Percentiles rank a stretch among this genome's conserved stretches.
Conservation (phyloP, 1,140 invertebrate genomes). For the Dendroctonus valens region DNA sequence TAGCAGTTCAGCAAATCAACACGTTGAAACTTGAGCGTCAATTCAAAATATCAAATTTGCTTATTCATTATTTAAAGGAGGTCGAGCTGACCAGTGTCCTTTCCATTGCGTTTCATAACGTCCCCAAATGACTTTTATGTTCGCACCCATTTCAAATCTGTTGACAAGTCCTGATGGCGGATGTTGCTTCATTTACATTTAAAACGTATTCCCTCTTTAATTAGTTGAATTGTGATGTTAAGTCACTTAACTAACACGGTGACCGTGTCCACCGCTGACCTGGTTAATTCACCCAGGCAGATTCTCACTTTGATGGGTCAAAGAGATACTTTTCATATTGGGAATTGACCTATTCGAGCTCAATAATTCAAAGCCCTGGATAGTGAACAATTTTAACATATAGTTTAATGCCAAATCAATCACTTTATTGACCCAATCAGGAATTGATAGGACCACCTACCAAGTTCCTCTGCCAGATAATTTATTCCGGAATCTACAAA, state of each 20-base stretch:
- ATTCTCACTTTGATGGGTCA: too few relatives aligned
- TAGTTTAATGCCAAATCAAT: too few relatives aligned
- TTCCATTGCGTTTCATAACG: conserved; percentile 2
- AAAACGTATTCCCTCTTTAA: conserved; percentile 25
- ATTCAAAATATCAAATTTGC: too few relatives aligned
- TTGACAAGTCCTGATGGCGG: conserved; percentile 19
- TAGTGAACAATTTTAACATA: too few relatives aligned
- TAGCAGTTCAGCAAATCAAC: too few relatives aligned
- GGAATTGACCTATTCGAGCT: too few relatives aligned
- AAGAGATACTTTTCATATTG: too few relatives aligned
- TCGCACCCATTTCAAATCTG: conserved; percentile 24
- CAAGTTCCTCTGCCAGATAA: not conserved
- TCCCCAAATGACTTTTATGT: conserved; percentile 16
- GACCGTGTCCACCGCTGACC: too few relatives aligned
- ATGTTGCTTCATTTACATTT: conserved; percentile 21
- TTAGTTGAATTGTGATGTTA: conserved; percentile 26
- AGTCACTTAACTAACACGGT: conserved; percentile 22
- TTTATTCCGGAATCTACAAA: conserved; percentile 3
- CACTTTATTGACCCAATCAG: not conserved
- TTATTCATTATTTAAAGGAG: not conserved
- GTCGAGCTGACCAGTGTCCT: conserved; percentile 4
- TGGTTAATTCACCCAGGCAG: too few relatives aligned
- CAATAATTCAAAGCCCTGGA: too few relatives aligned
- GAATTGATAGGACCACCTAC: not conserved
- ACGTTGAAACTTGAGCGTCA: too few relatives aligned